Evolutionary conservation across 2,797 vertebrate species (phyloP).

Genomic region (Bradypodion ventrale): DNA sequence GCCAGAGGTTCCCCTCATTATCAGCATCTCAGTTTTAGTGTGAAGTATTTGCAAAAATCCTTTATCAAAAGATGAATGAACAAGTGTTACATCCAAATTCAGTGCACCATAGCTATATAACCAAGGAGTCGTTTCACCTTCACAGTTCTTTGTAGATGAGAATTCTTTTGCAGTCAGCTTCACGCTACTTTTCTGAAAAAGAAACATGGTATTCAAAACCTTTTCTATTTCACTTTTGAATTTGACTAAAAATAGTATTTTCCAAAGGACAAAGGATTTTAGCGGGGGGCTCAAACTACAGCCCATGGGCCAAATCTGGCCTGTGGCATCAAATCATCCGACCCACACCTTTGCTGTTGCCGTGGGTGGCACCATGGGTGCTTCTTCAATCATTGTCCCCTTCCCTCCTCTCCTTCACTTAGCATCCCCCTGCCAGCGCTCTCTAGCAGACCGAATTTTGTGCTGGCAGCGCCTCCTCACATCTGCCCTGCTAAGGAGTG

Average conservation of each 20-base stretch:
- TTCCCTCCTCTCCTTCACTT: too few species aligned
- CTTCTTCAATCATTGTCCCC: too few species aligned
- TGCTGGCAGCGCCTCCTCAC: too few species aligned
- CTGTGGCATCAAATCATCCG: too few species aligned
- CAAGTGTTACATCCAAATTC: conserved; percentile 26
- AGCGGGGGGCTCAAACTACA: too few species aligned
- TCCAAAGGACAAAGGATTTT: neutral
- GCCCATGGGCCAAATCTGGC: too few species aligned
- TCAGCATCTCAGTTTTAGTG: conserved; percentile 26
- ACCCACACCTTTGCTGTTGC: too few species aligned
- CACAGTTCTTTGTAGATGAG: conserved; percentile 19
- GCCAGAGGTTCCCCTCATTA: neutral
- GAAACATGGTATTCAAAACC: neutral
- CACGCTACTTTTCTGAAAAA: conserved; percentile 62
- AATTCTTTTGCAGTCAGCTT: conserved; percentile 37
- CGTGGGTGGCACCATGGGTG: too few species aligned
- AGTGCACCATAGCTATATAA: conserved; percentile 17
- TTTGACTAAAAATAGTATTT: neutral
- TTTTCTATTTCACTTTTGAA: neutral
- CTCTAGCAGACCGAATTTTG: too few species aligned
- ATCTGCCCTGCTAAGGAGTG: too few species aligned
- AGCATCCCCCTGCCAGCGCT: too few species aligned
- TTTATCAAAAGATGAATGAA: neutral
- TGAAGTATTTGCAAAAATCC: conserved; percentile 14
- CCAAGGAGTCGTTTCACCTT: conserved; percentile 41